Evolutionary conservation across 2,113 vertebrate genomes (phyloP).

Genomic region (Equus quagga): DNA sequence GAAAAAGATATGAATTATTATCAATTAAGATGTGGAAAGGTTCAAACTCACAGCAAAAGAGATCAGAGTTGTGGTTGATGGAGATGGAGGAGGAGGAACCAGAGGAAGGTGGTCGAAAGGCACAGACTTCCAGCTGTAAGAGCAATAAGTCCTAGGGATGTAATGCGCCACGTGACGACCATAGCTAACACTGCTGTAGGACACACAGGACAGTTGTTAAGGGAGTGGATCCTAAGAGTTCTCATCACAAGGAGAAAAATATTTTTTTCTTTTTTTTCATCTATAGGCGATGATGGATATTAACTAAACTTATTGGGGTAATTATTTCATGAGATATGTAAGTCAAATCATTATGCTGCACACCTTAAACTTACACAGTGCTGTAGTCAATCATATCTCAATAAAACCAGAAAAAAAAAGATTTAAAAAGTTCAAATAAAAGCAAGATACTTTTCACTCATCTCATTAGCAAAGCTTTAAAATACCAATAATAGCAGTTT

Average conservation of each 20-base stretch:
- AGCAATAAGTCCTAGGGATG: neutral
- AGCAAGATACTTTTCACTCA: neutral
- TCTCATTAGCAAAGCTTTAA: neutral
- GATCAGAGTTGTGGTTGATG: neutral
- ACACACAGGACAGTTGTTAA: neutral
- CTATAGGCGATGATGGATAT: neutral
- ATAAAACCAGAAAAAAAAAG: neutral
- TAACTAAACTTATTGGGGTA: neutral
- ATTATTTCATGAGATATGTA: neutral
- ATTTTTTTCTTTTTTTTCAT: neutral
- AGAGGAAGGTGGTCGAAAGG: neutral
- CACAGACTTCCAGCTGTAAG: neutral
- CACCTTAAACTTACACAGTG: neutral
- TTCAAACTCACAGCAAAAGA: neutral
- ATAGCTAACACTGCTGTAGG: neutral
- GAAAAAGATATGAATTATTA: neutral
- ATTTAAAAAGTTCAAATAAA: neutral
- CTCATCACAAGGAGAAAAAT: neutral
- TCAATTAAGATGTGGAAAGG: neutral
- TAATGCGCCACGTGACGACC: no score
- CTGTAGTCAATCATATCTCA: neutral
- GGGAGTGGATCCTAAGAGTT: neutral
- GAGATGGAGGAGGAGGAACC: neutral
- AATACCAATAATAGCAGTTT: neutral
- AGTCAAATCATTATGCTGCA: neutral